These are phyloP conservation scores for Leistus spinibarbis DNA, from an alignment of 2,888 invertebrate genomes.

Conservation along the genomic window DNA sequence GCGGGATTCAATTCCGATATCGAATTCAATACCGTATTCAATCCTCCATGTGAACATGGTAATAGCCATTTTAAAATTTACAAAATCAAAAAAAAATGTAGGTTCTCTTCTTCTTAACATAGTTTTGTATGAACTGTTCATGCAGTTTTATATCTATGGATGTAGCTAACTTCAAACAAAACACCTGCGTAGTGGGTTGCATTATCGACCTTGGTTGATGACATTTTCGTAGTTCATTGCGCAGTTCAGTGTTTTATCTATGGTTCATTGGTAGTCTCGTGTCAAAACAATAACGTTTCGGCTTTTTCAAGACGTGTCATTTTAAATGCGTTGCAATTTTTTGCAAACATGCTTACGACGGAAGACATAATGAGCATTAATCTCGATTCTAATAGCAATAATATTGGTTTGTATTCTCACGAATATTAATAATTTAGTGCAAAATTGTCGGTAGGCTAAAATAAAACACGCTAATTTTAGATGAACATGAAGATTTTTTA, in stretches of 20 bases:
- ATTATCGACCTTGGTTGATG: background rate
- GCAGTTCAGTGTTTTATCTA: too few species aligned
- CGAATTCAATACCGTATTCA: too few species aligned
- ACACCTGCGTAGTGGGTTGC: background rate
- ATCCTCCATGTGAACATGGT: too few species aligned
- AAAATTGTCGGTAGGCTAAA: background rate
- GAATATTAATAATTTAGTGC: constrained; percentile 1
- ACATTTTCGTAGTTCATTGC: background rate
- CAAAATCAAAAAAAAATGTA: too few species aligned
- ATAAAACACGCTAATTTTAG: constrained; percentile 5
- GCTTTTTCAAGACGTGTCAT: constrained; percentile 38
- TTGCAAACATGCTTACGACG: constrained; percentile 27
- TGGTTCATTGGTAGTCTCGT: background rate
- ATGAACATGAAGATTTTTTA: constrained; percentile 53
- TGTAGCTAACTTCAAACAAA: background rate
- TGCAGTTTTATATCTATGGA: background rate
- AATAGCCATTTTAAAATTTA: too few species aligned
- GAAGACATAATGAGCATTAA: constrained; percentile 26
- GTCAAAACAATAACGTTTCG: constrained; percentile 35
- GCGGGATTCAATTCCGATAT: too few species aligned
- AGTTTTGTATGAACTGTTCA: background rate
- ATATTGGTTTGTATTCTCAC: constrained; percentile 16
- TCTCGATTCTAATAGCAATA: constrained; percentile 24
- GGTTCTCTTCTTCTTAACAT: too few species aligned
- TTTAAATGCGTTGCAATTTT: constrained; percentile 19